These are phyloP conservation scores for Acropora tenuis DNA, from an alignment of 64 coral and sea anemone genomes.

Conservation along the genomic window DNA sequence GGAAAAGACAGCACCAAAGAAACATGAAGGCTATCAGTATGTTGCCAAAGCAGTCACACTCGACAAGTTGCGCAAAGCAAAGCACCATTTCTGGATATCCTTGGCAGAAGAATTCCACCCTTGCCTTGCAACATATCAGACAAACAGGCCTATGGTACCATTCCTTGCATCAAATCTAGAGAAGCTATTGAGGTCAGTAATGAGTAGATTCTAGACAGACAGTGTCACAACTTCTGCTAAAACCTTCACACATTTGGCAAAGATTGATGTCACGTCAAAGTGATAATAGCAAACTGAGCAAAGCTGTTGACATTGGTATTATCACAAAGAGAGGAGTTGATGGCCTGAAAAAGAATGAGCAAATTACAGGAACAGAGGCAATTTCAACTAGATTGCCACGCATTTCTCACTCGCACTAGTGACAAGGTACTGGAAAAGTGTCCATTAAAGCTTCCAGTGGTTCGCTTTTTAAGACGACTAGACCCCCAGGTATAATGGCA, in stretches of 20 bases:
- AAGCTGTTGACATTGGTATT: background rate
- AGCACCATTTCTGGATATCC: conserved; percentile 68
- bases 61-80: conserved; percentile 65
- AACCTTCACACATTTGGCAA: conserved; percentile 24
- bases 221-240: conserved; percentile 5
- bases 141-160: conserved; percentile 42
- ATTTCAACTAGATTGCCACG: background rate
- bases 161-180: conserved; percentile 56
- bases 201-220: conserved; percentile 52
- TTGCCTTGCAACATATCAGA: conserved; percentile 29
- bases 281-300: conserved; percentile 20
- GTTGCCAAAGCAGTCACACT: conserved; percentile 28
- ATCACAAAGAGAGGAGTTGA: background rate
- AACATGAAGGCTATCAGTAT: conserved; percentile 69
- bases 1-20: conserved; percentile 79
- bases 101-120: conserved; percentile 53
- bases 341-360: conserved; percentile 11
- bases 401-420: background rate
- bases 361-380: conserved; percentile 6
- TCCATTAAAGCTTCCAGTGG: background rate
- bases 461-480: background rate
- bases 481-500: background rate
- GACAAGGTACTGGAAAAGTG: background rate
- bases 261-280: conserved; percentile 46
- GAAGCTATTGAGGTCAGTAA: conserved; percentile 33